phyloP scores from a whole-genome alignment of 2,888 invertebrate genomes.

The Dasysyrphus albostriatus region DNA sequence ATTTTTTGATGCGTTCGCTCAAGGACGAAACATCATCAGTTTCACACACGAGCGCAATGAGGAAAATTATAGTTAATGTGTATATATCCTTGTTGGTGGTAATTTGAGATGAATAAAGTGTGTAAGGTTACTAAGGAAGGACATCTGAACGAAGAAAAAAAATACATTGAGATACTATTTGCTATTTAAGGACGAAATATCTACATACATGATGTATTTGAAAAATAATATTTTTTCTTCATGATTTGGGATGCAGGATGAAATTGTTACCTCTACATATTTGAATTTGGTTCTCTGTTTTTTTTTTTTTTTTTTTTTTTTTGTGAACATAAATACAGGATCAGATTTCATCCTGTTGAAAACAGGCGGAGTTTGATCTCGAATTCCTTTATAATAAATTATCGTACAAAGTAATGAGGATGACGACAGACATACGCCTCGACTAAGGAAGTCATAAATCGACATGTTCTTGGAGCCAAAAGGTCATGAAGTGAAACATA shows the following conservation, averaged over 20 bases:
- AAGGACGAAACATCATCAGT: constrained; percentile 11
- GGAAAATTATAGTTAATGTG: constrained; percentile 49
- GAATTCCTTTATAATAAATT: constrained; percentile 49
- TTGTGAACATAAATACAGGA: constrained; percentile 46
- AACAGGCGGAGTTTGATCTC: constrained; percentile 58
- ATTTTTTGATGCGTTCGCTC: constrained; percentile 18
- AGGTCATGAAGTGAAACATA: constrained; percentile 47
- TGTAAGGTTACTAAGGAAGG: constrained; percentile 50
- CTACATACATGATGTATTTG: background rate
- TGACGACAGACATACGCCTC: constrained; percentile 39
- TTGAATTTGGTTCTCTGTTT: background rate
- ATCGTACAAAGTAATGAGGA: constrained; percentile 15
- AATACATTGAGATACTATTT: constrained; percentile 57
- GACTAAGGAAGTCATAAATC: constrained; percentile 64
- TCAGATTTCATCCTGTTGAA: constrained; percentile 70
- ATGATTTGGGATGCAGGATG: constrained; percentile 33
- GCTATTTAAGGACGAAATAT: constrained; percentile 49
- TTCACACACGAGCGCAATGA: constrained; percentile 17
- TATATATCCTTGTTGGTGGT: constrained; percentile 59
- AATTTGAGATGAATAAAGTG: constrained; percentile 66
- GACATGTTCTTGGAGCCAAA: constrained; percentile 2
- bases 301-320: background rate
- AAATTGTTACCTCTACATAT: constrained; percentile 22
- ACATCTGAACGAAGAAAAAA: constrained; percentile 7
- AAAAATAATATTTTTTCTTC: constrained; percentile 26